Percentiles rank a stretch among this genome's conserved stretches.
Conservation (phyloP, 2,888 invertebrate species). For the Stictocephala bisonia region DNA sequence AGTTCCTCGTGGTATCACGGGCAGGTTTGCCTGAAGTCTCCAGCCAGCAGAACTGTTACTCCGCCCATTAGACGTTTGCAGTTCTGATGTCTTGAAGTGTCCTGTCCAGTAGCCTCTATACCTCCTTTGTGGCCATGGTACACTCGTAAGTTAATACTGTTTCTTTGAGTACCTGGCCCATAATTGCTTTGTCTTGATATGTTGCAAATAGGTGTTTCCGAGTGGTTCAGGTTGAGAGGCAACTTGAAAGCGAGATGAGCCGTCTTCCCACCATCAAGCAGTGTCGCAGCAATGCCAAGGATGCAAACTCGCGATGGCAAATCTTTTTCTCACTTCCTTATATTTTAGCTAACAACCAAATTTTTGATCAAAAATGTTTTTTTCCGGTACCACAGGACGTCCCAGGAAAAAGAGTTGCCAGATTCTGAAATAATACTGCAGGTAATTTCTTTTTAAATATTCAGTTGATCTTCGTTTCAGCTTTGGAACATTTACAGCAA, state of each 20-base stretch:
- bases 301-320: too few relatives aligned
- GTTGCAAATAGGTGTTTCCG: constrained; percentile 58
- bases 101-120: constrained; percentile 61
- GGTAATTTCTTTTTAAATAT: constrained; percentile 38
- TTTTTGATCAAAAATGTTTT: constrained; percentile 62
- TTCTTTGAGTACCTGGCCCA: constrained; percentile 59
- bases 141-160: constrained; percentile 63
- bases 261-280: constrained; percentile 62
- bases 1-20: too few relatives aligned
- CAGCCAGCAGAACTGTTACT: constrained; percentile 8
- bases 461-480: constrained; percentile 44
- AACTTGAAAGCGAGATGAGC: constrained; percentile 62
- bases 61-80: too few relatives aligned
- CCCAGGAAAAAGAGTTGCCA: constrained; percentile 59
- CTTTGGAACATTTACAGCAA: constrained; percentile 15
- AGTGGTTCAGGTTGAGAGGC: constrained; percentile 56
- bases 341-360: constrained; percentile 59
- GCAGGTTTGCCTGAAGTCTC: constrained; percentile 8
- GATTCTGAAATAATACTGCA: constrained; percentile 5
- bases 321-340: constrained; percentile 58
- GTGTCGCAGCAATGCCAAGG: constrained; percentile 63
- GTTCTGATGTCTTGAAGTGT: constrained; percentile 52
- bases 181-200: constrained; percentile 58
- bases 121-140: constrained; percentile 63
- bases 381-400: constrained; percentile 64